phyloP scores from a whole-genome alignment of 2,888 invertebrate genomes.

The Ormia ochracea region DNA sequence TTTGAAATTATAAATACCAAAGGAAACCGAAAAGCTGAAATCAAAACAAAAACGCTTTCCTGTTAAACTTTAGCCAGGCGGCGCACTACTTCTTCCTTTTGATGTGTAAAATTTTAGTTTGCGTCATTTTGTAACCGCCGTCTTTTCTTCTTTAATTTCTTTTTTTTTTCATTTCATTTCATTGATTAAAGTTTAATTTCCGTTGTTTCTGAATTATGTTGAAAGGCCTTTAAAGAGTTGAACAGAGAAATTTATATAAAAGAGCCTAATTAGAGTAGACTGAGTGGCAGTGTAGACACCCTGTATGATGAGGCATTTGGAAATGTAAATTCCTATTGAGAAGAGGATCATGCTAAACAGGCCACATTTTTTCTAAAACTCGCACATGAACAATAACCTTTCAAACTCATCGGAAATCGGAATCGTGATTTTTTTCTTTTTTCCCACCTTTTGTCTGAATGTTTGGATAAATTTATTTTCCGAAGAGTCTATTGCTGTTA shows the following conservation, averaged over 20 bases:
- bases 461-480: no score
- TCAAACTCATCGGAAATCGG: no score
- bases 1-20: constrained; percentile 29
- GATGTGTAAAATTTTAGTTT: constrained; percentile 56
- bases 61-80: constrained; percentile 7
- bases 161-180: constrained; percentile 3
- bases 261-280: not conserved
- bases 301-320: no score
- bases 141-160: not conserved
- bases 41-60: not conserved
- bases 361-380: no score
- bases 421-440: no score
- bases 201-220: constrained; percentile 17
- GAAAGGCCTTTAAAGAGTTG: not conserved
- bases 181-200: constrained; percentile 51
- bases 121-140: constrained; percentile 42
- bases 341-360: no score
- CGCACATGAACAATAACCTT: no score
- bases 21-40: not conserved
- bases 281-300: not conserved
- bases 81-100: constrained; percentile 44
- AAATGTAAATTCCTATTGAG: not conserved
- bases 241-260: not conserved
- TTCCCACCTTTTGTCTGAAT: no score
- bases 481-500: no score